Base-by-base conservation (phyloP, 2,797 vertebrate genomes). In the Poliocrania exsul region DNA sequence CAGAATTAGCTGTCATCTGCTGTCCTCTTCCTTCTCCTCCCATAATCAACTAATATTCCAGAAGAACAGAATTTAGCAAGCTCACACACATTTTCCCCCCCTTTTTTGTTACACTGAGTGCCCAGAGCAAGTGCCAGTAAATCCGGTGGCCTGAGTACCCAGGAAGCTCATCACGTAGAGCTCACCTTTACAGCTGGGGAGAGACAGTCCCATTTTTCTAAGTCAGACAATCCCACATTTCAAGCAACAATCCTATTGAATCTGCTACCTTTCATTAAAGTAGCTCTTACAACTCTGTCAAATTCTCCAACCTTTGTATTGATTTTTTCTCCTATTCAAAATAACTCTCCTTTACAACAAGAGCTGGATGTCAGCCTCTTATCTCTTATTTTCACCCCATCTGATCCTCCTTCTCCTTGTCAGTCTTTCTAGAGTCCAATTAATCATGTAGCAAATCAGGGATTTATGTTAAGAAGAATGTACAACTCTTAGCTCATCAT, bases 211-310 rank as follows among this genome's bases (percentile, higher is more conserved):
- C 51, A 70, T 95, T 93, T 91, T 95, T 96, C 90, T 66, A 78
- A 75, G 58, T 73, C 60, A 81, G 86, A 96, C 81, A 94, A 97
- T 82, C 70, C 89, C 82, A 90, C 72, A 86, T 89, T 95, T 96
- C 94, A 95, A 93, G 81, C 65, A 96, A 86, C 85, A 93, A 92
- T 86, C 81, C 86, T 67, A 94, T 81, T 97, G 92, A 93, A 93
- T 92, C 92, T 92, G 91, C 92, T 96, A 79, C 93, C 92, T 97
- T 97, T 94, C 86, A 96, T 97, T 97, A 96, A 95, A 95, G 94
- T 26, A 88, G 67, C 83, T 95, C 86, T 96, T 96, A 96, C 89
- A 94, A 97, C 92, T 95, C 95, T 95, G 94, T 97, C 95, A 96
- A 93, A 95, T 96, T 95, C 93, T 91, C 88, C 92, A 97, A 92